Evolutionary conservation across 1,140 invertebrate species (phyloP), one percentile per base, ranked within the genome.

Genomic region (Cyclina sinensis): DNA sequence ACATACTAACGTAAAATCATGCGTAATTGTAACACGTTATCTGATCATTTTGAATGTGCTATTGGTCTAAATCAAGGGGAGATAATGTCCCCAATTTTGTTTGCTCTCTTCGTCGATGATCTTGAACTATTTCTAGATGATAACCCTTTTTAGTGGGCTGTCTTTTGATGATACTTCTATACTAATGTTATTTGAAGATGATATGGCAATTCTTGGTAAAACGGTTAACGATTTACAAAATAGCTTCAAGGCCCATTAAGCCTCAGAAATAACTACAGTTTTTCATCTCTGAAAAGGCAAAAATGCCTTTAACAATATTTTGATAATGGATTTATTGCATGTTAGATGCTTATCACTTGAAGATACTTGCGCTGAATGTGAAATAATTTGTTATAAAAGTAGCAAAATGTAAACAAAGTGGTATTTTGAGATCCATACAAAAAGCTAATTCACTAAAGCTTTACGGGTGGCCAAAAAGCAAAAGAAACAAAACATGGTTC

Each of bases 31-130:
- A 37, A 39, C 24, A 30, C 32, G 5, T 59, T 59, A n/a, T 81
- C 48, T 16, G 54, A 81, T 5, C 32, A 35, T 62, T 82, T 82
- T 43, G 46, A 68, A 4, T 24, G n/a, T 16, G 80, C 57, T 24
- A 46, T 82, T 12, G 80, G 80, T 21, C 46, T 82, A 46, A 16
- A 59, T 32, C 80, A 82, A 68, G 80, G 80, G 80, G 80, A 82
- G 80, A 32, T 82, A 82, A 62, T 68, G 30, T 65, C 32, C 21
- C 54, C 54, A 0, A 82, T 82, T 24, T 16, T 82, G 32, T 82
- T 82, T 32, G 65, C 54, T 68, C n/a, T 82, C 35, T 82, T 68
- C 37, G 35, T 82, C 5, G 80, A 82, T 12, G 80, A 82, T 82
- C 24, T 82, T n/a, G 80, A 82, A 35, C 18, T 82, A 18, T 82